Evolutionary conservation across 2,797 vertebrate genomes (phyloP).

Genomic region (Rhinella marina): DNA sequence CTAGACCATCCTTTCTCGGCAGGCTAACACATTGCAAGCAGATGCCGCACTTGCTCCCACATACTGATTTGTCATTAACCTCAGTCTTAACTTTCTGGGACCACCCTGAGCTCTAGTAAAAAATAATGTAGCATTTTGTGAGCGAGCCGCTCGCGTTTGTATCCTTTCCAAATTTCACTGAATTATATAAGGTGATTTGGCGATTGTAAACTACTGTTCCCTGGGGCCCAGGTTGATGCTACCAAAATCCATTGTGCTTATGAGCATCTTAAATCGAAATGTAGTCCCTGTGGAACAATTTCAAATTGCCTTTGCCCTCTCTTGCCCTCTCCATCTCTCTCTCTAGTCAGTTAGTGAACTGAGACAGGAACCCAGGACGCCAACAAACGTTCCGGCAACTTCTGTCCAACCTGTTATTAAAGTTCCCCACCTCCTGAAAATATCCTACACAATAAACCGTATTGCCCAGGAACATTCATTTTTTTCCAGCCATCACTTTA

Average conservation of each 20-base stretch:
- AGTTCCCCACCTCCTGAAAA: slow-evolving; percentile 28
- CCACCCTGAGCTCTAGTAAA: slow-evolving; percentile 60
- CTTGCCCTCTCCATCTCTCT: slow-evolving; percentile 60
- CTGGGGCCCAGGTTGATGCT: slow-evolving; percentile 49
- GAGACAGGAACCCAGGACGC: slow-evolving; percentile 22
- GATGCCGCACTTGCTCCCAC: slow-evolving; percentile 56
- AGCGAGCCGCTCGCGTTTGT: slow-evolving; percentile 57
- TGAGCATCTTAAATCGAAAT: slow-evolving; percentile 62
- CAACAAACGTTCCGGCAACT: slow-evolving; percentile 5
- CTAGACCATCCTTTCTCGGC: slow-evolving; percentile 58
- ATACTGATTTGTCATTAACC: slow-evolving; percentile 63
- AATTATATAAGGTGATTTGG: slow-evolving; percentile 63
- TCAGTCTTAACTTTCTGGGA: slow-evolving; percentile 60
- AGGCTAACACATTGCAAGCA: slow-evolving; percentile 58
- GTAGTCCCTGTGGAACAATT: slow-evolving; percentile 56
- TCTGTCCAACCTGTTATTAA: slow-evolving; percentile 33
- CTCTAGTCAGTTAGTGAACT: slow-evolving; percentile 58
- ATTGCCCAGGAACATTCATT: neutral
- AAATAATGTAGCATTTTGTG: slow-evolving; percentile 61
- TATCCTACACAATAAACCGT: slow-evolving; percentile 1
- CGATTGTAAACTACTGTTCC: slow-evolving; percentile 62
- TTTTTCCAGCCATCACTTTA: slow-evolving; percentile 1
- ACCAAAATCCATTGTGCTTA: slow-evolving; percentile 61
- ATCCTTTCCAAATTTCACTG: slow-evolving; percentile 60
- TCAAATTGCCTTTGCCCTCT: slow-evolving; percentile 62